Percentiles rank a stretch among this genome's conserved stretches.
Evolutionary conservation across 2,797 vertebrate genomes (phyloP).

Genomic region (Diglossa cyanea): DNA sequence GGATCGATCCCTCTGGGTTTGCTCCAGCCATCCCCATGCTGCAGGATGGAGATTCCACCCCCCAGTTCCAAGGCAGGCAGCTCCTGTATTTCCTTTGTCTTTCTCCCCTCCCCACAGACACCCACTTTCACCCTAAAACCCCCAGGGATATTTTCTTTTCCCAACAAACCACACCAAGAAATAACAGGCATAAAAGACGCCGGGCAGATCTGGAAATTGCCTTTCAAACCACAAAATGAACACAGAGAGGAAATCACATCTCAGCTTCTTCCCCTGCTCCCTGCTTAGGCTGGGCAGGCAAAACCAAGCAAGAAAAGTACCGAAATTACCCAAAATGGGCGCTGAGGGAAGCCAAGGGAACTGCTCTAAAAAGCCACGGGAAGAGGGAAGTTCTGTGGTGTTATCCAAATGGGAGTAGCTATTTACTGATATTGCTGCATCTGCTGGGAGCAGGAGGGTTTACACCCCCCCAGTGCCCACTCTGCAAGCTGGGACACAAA

Average conservation of each 20-base stretch:
- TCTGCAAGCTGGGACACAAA: not conserved
- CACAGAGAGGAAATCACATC: conserved; percentile 2
- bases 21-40: not conserved
- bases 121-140: not conserved
- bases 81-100: not conserved
- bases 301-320: conserved; percentile 2
- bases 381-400: conserved; percentile 7
- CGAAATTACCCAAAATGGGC: not conserved
- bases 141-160: not conserved
- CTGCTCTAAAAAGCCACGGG: not conserved
- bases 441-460: not conserved
- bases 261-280: not conserved
- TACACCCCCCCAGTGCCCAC: not conserved
- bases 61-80: not conserved
- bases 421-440: not conserved
- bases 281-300: not conserved
- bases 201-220: not conserved
- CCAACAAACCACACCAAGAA: not conserved
- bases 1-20: not conserved
- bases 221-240: conserved; percentile 28
- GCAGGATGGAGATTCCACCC: not conserved
- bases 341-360: not conserved
- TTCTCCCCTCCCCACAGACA: not conserved
- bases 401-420: not conserved
- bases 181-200: not conserved